These are phyloP conservation scores for Ptiloglossa arizonensis DNA, from an alignment of 1,140 invertebrate species.

Conservation along the genomic window DNA sequence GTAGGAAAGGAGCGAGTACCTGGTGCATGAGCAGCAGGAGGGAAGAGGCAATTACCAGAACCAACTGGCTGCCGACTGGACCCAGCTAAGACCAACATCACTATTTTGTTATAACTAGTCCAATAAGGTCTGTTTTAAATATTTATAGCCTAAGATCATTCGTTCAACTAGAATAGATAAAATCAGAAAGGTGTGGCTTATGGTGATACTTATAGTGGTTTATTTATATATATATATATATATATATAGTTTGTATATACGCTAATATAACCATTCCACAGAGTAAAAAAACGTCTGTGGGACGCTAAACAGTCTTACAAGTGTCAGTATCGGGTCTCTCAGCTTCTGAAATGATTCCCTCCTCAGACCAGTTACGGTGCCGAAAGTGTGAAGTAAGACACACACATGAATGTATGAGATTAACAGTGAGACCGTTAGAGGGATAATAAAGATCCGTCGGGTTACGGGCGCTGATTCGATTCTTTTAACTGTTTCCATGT, in stretches of 20 bases:
- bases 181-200: conserved; percentile 24
- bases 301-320: conserved; percentile 50
- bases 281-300: neutral
- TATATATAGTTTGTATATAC: no score
- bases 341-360: conserved; percentile 62
- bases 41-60: conserved; percentile 77
- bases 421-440: conserved; percentile 17
- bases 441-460: conserved; percentile 21
- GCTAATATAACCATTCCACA: conserved; percentile 32
- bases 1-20: conserved; percentile 75
- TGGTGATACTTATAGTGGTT: conserved; percentile 29
- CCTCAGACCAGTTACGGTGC: conserved; percentile 55
- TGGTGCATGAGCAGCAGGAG: conserved; percentile 77
- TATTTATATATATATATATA: no score
- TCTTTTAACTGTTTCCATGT: conserved; percentile 1
- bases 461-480: conserved; percentile 1
- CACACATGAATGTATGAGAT: conserved; percentile 48
- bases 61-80: conserved; percentile 77
- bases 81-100: conserved; percentile 78
- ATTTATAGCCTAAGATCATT: conserved; percentile 33
- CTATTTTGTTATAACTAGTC: conserved; percentile 70
- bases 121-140: conserved; percentile 31
- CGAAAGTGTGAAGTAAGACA: conserved; percentile 53
- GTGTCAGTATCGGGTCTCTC: conserved; percentile 55
- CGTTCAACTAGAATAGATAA: conserved; percentile 6